Conservation (phyloP, 1,140 invertebrate species). For the Cylas formicarius region DNA sequence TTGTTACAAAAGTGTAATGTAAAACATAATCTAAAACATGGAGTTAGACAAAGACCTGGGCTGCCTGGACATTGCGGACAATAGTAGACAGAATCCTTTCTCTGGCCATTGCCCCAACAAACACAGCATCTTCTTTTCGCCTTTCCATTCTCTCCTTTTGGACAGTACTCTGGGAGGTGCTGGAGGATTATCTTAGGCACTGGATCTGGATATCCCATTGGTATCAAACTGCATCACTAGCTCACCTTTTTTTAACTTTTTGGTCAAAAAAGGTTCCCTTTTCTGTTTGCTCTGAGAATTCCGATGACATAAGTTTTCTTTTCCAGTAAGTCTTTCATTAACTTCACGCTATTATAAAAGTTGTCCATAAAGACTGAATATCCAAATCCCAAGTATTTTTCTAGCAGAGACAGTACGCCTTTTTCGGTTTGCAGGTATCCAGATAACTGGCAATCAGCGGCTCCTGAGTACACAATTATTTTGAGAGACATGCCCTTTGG, state of each 20-base stretch:
- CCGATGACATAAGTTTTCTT: conserved; percentile 23
- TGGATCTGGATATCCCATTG: conserved; percentile 6
- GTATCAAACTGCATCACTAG: conserved; percentile 6
- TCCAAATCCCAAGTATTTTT: conserved; percentile 16
- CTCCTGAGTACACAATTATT: conserved; percentile 24
- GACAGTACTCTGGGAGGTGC: conserved; percentile 11
- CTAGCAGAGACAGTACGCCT: conserved; percentile 14
- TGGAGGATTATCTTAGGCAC: conserved; percentile 3
- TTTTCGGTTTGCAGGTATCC: conserved; percentile 10
- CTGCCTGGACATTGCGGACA: conserved; percentile 13
- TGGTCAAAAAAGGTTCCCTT: conserved; percentile 18
- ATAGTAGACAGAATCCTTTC: conserved; percentile 14
- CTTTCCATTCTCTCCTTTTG: conserved; percentile 7
- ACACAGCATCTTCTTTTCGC: conserved; percentile 8
- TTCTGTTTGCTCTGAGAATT: conserved; percentile 22
- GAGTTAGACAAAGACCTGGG: conserved; percentile 14
- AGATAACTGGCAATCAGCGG: conserved; percentile 4
- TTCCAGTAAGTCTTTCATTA: conserved; percentile 27
- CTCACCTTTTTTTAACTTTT: conserved; percentile 13
- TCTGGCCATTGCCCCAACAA: conserved; percentile 7
- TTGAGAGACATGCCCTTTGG: conserved; percentile 19
- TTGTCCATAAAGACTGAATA: conserved; percentile 42
- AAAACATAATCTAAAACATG: conserved; percentile 16
- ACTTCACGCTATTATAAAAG: conserved; percentile 38
- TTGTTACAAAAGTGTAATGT: too few species aligned